phyloP scores from a whole-genome alignment of 2,113 vertebrate species.

The Petaurus breviceps region DNA sequence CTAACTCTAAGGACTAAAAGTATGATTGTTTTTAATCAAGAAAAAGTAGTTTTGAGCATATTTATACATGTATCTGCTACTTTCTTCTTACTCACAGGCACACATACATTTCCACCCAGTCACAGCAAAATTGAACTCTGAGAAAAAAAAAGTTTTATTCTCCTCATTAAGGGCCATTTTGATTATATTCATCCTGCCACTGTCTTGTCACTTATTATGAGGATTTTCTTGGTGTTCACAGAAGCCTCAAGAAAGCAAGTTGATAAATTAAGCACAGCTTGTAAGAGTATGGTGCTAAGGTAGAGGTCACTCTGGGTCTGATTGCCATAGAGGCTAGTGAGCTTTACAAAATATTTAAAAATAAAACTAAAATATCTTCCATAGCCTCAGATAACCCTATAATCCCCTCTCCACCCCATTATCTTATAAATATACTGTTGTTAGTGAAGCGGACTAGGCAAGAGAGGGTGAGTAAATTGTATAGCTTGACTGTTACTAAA shows the following conservation, averaged over 20 bases:
- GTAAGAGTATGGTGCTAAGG: not conserved
- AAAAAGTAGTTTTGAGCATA: not conserved
- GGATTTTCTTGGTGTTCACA: not conserved
- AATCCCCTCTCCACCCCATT: not conserved
- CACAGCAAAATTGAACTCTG: not conserved
- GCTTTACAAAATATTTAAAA: not conserved
- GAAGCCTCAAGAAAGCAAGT: not conserved
- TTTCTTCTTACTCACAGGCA: not conserved
- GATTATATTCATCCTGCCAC: not conserved
- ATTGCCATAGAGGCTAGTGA: not conserved
- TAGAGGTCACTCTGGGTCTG: not conserved
- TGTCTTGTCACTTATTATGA: accelerated
- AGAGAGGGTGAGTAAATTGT: no score
- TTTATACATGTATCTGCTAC: not conserved
- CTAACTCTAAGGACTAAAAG: not conserved
- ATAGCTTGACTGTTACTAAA: no score
- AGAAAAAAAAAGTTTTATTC: not conserved
- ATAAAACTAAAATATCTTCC: not conserved
- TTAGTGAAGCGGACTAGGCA: no score
- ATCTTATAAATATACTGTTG: no score
- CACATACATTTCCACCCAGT: not conserved
- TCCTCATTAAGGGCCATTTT: not conserved
- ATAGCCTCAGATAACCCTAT: not conserved
- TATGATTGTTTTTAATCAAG: not conserved
- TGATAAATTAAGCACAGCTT: no score